phyloP scores from a whole-genome alignment of 1,140 invertebrate species.

The Papilio glaucus region DNA sequence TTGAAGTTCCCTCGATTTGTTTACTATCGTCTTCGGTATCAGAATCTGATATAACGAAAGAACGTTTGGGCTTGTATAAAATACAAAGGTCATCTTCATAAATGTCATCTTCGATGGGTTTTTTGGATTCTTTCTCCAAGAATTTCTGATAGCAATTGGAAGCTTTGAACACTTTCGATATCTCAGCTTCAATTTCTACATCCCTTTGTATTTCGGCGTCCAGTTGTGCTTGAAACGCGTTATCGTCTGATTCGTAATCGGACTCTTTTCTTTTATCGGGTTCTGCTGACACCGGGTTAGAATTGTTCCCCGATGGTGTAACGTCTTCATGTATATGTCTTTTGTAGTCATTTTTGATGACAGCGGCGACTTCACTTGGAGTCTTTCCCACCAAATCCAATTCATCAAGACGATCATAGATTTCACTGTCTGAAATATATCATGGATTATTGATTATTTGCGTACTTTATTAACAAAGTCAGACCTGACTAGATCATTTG shows the following conservation, averaged over 20 bases:
- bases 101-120: background rate
- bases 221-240: background rate
- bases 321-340: background rate
- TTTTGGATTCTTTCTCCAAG: constrained; percentile 3
- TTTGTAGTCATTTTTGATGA: too few species aligned
- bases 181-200: constrained; percentile 11
- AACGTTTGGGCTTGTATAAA: background rate
- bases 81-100: background rate
- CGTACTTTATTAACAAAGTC: too few species aligned
- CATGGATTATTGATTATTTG: too few species aligned
- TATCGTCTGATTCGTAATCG: background rate
- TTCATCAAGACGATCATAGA: too few species aligned
- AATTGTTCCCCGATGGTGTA: background rate
- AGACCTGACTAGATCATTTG: too few species aligned
- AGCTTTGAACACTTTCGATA: constrained; percentile 18
- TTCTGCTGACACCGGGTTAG: too few species aligned
- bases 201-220: constrained; percentile 27
- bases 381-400: too few species aligned
- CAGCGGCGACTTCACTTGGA: too few species aligned
- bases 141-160: constrained; percentile 14
- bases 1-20: too few species aligned
- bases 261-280: background rate
- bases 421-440: too few species aligned
- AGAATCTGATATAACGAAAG: background rate
- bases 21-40: background rate